Evolutionary conservation across 2,888 invertebrate species (phyloP), one percentile per base, ranked within the genome.

Genomic region (Macaria notata): DNA sequence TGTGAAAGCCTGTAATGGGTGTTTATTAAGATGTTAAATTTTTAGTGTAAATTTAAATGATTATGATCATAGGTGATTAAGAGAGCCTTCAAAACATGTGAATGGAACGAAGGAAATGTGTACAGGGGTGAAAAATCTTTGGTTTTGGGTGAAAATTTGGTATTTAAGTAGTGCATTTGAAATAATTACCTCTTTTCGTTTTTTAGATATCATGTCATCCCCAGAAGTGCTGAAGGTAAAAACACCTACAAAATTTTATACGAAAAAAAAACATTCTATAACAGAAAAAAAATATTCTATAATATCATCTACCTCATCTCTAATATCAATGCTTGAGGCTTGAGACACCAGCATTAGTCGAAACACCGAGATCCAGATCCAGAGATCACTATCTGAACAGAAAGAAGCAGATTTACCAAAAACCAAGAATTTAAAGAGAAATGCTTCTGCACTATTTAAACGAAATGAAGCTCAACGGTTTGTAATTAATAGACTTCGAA

Each of bases 181-280:
- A 19, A 19, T 30, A 43, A 43, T 43, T 19, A 43, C 29, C 4
- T 8, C 38, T 19, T 19, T 46, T 41, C 9, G 31, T 7, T 9
- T 41, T 53, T 41, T 39, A 42, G 31, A 39, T 39, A 30, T 41
- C 9, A 8, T 31, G 39, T 8, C 41, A 46, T 46, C 39, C 9
- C 56, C 52, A 39, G 48, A 52, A 38, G 56, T 52, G 4, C 31
- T 56, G 33, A 52, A 52, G 51, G 45, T 57, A n/a, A 52, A 49
- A 48, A 57, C 52, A 30, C 56, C 45, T 6, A 33, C 52, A 46
- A 57, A 57, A 49, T n/a, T 42, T 48, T 57, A 57, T 57, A 39
- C 19, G 19, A 52, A 46, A 36, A 45, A n/a, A 46, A 29, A 46
- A 46, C 30, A 31, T 8, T 46, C n/a, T n/a, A n/a, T n/a, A n/a